A percentile compares a stretch with the other conserved stretches of the same genome.
phyloP scores from a whole-genome alignment of 2,113 vertebrate genomes.

The Emydocephalus ijimae region DNA sequence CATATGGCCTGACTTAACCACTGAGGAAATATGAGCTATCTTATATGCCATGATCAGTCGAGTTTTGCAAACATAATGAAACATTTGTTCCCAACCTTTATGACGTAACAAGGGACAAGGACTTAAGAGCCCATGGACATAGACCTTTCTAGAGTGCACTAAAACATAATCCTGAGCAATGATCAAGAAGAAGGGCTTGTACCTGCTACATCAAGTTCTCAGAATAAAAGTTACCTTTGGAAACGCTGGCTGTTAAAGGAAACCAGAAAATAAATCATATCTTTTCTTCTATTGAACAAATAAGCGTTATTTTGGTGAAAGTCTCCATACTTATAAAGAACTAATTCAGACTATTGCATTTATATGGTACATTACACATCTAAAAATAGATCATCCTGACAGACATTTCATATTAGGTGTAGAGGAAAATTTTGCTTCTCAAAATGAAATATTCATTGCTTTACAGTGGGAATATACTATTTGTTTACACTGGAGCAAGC shows the following conservation, averaged over 20 bases:
- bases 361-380: neutral
- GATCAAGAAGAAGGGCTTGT: neutral
- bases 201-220: neutral
- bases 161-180: neutral
- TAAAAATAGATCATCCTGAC: neutral
- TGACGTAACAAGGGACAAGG: neutral
- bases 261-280: neutral
- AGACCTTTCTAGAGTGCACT: neutral
- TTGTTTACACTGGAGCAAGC: neutral
- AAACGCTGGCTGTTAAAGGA: neutral
- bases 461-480: neutral
- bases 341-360: neutral
- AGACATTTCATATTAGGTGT: neutral
- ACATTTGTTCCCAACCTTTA: neutral
- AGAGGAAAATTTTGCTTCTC: neutral
- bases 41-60: conserved; percentile 45
- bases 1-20: conserved; percentile 57
- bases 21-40: neutral
- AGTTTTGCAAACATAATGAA: neutral
- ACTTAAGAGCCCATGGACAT: neutral
- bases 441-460: neutral
- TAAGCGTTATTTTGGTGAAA: neutral
- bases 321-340: neutral
- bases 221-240: neutral
- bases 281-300: neutral